Evolutionary conservation across 2,113 vertebrate species (phyloP), one percentile per base, ranked within the genome.

Genomic region (Poicephalus meyeri): DNA sequence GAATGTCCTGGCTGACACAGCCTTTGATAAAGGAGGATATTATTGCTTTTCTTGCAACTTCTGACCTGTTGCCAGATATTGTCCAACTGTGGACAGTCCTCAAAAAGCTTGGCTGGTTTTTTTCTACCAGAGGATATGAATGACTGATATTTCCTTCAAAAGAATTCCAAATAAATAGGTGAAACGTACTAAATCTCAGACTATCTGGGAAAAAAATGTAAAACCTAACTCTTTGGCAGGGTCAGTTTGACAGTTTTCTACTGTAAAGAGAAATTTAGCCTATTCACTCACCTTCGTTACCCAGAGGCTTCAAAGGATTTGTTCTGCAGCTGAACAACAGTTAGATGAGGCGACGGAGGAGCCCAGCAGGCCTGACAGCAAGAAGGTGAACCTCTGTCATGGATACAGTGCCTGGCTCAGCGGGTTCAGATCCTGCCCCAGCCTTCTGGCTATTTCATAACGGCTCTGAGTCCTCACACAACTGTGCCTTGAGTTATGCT

Each of bases 1-100:
- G 55, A 78, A 74, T 64, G 55, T 55, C 65, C 65, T 91, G 80
- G 63, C 80, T 80, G 68, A 76, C 63, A 71, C 1, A 70, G 41
- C 29, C 46, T 91, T 76, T 86, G 61, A 76, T 61, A 83, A 88
- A 86, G 63, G 42, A 88, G 47, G 41, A 42, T 86, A 69, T 71
- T 73, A 70, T 3, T 82, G 68, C 63, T 91, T 93, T 83, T 80
- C 46, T 82, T 93, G 56, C 5, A 6, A 19, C 52, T 80, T 83
- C 85, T 89, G 71, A 95, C 66, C 71, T 83, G 66, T 47, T 88
- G 77, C 77, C 93, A 93, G 95, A 31, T 88, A 91, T 55, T 80
- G 76, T 78, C 86, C 66, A 33, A 26, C 29, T 37, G n/a, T 42
- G 41, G 61, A 74, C 58, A 50, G 50, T 60, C 61, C 56, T 68